These are phyloP conservation scores for Lomographa bimaculata DNA, from an alignment of 2,888 invertebrate genomes.

Conservation along the genomic window DNA sequence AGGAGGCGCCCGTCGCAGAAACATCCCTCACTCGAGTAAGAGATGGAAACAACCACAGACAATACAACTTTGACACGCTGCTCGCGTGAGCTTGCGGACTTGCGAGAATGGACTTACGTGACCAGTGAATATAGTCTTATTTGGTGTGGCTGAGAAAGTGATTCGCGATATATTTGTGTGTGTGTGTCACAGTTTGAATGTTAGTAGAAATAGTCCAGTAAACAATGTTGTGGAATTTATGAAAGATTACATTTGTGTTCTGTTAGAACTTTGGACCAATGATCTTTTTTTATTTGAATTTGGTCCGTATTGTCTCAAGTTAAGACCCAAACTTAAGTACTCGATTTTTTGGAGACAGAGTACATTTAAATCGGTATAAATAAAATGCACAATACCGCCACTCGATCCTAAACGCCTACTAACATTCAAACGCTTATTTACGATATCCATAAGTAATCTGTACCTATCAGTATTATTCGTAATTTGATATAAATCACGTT, in stretches of 20 bases:
- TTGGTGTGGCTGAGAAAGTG: conserved; percentile 17
- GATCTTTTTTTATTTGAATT: too few species aligned
- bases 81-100: conserved; percentile 49
- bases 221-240: too few species aligned
- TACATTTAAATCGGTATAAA: too few species aligned
- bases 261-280: too few species aligned
- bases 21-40: conserved; percentile 92
- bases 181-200: neutral
- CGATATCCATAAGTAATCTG: too few species aligned
- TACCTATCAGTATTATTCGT: conserved; percentile 34
- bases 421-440: too few species aligned
- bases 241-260: too few species aligned
- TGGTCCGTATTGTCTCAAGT: too few species aligned
- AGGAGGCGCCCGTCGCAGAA: conserved; percentile 88
- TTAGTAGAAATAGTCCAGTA: too few species aligned
- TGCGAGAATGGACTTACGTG: conserved; percentile 18
- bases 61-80: conserved; percentile 67
- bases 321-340: too few species aligned
- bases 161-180: conserved; percentile 4
- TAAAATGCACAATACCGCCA: conserved; percentile 6
- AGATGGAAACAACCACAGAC: conserved; percentile 52
- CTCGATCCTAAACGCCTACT: too few species aligned
- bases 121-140: conserved; percentile 7
- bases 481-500: conserved; percentile 13
- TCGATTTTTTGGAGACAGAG: too few species aligned